phyloP scores from a whole-genome alignment of 2,797 vertebrate genomes.

The Rhynchotus rufescens region DNA sequence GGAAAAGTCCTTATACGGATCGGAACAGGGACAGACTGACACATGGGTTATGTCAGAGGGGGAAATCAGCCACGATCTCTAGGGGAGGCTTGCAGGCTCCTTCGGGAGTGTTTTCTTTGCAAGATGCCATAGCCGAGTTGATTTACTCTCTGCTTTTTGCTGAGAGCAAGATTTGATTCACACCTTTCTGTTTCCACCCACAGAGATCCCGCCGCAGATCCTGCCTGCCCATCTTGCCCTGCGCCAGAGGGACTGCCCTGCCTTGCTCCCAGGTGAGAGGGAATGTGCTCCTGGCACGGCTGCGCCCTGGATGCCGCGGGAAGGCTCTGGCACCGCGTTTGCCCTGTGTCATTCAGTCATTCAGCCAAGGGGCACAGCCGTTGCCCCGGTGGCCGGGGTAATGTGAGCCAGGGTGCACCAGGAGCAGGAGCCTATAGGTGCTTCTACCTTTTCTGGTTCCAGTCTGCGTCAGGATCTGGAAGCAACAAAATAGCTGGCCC shows the following conservation, averaged over 20 bases:
- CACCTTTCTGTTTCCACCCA: conserved; percentile 18
- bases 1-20: conserved; percentile 16
- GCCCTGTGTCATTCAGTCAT: accelerated
- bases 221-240: background rate
- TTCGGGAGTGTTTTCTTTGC: background rate
- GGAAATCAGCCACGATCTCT: background rate
- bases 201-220: conserved; percentile 30
- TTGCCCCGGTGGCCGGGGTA: background rate
- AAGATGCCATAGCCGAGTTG: background rate
- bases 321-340: background rate
- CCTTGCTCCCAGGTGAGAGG: conserved; percentile 43
- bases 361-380: background rate
- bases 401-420: background rate
- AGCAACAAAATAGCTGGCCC: background rate
- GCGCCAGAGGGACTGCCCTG: background rate
- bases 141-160: conserved; percentile 24
- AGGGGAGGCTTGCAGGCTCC: background rate
- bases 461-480: background rate
- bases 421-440: background rate
- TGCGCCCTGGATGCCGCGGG: background rate
- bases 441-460: background rate
- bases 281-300: background rate
- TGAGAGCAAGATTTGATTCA: background rate
- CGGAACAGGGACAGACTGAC: background rate
- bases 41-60: background rate